Evolutionary conservation across 2,797 vertebrate genomes (phyloP), one percentile per base, ranked within the genome.

Genomic region (Moxostoma hubbsi): DNA sequence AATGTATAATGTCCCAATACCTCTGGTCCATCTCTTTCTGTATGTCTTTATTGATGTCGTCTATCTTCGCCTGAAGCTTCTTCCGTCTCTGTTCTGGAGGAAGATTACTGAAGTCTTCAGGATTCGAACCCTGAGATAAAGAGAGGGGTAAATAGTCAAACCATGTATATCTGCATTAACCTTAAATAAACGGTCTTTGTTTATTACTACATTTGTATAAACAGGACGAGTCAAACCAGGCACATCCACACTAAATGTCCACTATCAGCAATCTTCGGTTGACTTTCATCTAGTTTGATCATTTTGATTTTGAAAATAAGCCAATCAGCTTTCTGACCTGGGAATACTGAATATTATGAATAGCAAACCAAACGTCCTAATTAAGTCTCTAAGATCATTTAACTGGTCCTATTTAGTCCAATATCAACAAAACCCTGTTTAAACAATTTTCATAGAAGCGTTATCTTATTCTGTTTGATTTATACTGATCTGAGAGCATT

Each of bases 41-140:
- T 77, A 98, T 95, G 77, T 99, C 98, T 85, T 91, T 98, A 86
- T 94, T 97, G 5, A 99, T 88, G 6, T 99, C 98, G 8, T 99
- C 97, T 0, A 99, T 93, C 87, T 98, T 99, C 46, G 96, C 96
- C 86, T 99, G 98, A 54, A 99, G 94, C 85, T 97, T 99, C 91
- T 99, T 99, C 87, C 97, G 95, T 75, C 98, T 95, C 86, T 99
- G 98, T 80, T 99, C 98, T 0, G 98, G 98, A 0, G 98, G 98
- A 72, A 99, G 94, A 89, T 99, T 96, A 92, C 98, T 99, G 92
- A 98, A 99, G 87, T 99, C 98, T 84, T 99, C 98, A 0, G 97
- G 96, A 46, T 94, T 95, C 0, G 96, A 94, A 53, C 98, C 97
- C 98, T 99, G 86, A 50, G 51, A 74, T 79, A 18, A 68, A n/a